Conservation (phyloP, 1,140 invertebrate species). For the Gonioctena quinquepunctata region DNA sequence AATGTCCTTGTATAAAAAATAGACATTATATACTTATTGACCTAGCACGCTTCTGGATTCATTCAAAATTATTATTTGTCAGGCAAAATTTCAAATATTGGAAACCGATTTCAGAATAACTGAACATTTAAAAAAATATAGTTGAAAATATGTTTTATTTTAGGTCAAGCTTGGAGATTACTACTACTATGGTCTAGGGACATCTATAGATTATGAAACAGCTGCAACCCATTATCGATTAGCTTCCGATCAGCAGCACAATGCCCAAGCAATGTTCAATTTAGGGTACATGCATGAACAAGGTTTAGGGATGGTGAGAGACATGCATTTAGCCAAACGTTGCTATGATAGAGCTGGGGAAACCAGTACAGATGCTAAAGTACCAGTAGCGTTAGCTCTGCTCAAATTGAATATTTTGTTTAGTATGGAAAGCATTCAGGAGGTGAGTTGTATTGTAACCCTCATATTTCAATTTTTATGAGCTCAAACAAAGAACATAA, state of each 20-base stretch:
- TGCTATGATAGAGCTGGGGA: slow-evolving; percentile 98
- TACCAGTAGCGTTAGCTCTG: slow-evolving; percentile 92
- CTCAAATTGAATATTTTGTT: slow-evolving; percentile 85
- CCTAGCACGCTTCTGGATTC: no score
- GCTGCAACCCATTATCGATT: slow-evolving; percentile 90
- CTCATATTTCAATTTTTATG: no score
- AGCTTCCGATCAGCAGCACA: slow-evolving; percentile 93
- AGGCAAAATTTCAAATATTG: no score
- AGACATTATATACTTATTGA: no score
- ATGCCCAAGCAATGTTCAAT: slow-evolving; percentile 99
- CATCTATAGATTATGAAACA: slow-evolving; percentile 88
- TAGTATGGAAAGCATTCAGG: slow-evolving; percentile 71
- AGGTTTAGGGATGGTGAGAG: slow-evolving; percentile 84
- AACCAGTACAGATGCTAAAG: slow-evolving; percentile 88
- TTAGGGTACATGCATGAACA: slow-evolving; percentile 99
- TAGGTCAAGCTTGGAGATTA: slow-evolving; percentile 96
- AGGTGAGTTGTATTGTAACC: no score
- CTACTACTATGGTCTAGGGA: slow-evolving; percentile 94
- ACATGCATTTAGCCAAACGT: slow-evolving; percentile 82
- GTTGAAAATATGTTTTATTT: neutral
- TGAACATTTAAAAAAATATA: no score
- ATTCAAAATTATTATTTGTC: no score
- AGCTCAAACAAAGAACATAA: no score
- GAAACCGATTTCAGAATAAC: no score
- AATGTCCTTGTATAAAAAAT: no score